Evolutionary conservation across 2,797 vertebrate species (phyloP).

Genomic region (Limnodromus scolopaceus): DNA sequence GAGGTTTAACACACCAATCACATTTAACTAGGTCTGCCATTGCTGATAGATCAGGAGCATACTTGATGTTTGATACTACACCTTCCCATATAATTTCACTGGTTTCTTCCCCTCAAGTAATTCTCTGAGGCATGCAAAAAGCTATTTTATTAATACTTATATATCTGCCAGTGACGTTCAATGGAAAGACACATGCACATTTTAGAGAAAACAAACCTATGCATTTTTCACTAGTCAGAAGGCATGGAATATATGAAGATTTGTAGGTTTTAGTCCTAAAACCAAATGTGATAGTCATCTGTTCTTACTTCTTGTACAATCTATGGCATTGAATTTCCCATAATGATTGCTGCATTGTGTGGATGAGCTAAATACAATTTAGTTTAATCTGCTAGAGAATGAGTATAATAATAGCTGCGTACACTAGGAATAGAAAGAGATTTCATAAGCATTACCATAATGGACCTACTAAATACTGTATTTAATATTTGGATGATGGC

Average conservation of each 20-base stretch:
- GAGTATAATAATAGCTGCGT: neutral
- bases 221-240: neutral
- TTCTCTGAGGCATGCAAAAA: neutral
- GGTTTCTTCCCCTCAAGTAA: neutral
- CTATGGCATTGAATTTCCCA: neutral
- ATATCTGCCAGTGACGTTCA: neutral
- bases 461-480: neutral
- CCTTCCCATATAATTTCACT: neutral
- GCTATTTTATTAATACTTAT: neutral
- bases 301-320: neutral
- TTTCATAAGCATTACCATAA: neutral
- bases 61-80: neutral
- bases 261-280: neutral
- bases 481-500: slow-evolving; percentile 11
- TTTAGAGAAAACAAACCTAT: neutral
- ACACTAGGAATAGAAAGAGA: neutral
- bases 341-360: neutral
- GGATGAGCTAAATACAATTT: neutral
- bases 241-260: neutral
- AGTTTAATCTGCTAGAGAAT: slow-evolving; percentile 1
- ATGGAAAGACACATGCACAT: neutral
- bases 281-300: neutral
- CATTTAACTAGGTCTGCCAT: neutral
- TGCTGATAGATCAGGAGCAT: neutral
- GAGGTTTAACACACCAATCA: neutral